Conservation (phyloP, 1,140 invertebrate genomes). For the Panulirus ornatus region DNA sequence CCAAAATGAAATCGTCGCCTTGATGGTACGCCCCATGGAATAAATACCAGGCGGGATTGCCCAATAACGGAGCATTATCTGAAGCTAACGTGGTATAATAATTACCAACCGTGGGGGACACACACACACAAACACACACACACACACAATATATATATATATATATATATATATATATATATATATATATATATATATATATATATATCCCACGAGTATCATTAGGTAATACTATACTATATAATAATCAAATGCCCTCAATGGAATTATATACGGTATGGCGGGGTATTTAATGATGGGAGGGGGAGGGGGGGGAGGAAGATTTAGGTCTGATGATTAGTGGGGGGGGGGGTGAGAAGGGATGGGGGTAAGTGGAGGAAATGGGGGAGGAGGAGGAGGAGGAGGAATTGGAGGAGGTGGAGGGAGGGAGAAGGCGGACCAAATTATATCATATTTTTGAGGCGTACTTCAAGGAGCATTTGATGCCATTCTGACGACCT, state of each 20-base stretch:
- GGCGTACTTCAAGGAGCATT: conserved; percentile 43
- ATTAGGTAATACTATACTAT: no score
- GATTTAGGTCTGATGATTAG: not conserved
- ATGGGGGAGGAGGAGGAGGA: not conserved
- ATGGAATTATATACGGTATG: no score
- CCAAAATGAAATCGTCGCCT: not conserved
- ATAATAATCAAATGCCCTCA: no score
- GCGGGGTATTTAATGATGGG: not conserved
- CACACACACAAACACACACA: no score
- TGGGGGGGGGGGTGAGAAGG: not conserved
- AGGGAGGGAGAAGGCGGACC: conserved; percentile 7
- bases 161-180: no score
- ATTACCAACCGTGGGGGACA: no score
- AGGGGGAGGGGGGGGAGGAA: not conserved
- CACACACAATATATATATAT: no score
- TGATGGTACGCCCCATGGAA: not conserved
- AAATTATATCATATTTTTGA: conserved; percentile 41
- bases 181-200: no score
- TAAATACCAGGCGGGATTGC: not conserved
- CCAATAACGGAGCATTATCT: not conserved
- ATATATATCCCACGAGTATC: no score
- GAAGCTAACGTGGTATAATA: no score
- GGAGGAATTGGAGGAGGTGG: not conserved
- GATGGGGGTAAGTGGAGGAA: not conserved
- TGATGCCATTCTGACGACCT: conserved; percentile 58